These are phyloP conservation scores for Brenthis daphne DNA, from an alignment of 2,888 invertebrate species.

Conservation along the genomic window DNA sequence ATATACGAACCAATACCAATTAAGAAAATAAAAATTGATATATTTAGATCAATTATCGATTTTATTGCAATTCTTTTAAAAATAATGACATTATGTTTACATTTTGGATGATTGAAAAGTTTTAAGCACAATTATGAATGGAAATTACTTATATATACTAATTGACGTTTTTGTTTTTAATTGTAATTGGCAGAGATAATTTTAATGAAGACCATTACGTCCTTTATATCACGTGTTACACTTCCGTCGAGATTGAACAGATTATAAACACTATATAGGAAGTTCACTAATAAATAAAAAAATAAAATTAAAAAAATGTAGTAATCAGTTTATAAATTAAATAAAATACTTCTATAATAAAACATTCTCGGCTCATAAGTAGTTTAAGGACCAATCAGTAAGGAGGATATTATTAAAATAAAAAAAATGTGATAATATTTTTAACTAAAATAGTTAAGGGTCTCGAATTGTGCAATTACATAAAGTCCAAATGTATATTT, in stretches of 20 bases:
- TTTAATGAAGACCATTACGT: conserved; percentile 17
- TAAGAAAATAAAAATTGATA: conserved; percentile 26
- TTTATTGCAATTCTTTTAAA: conserved; percentile 28
- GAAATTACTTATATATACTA: conserved; percentile 14
- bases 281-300: neutral
- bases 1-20: conserved; percentile 16
- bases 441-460: too few species aligned
- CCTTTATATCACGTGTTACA: conserved; percentile 10
- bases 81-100: conserved; percentile 15
- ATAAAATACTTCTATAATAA: too few species aligned
- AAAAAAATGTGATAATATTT: too few species aligned
- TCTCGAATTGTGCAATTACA: too few species aligned
- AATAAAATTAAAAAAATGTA: too few species aligned
- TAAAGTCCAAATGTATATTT: too few species aligned
- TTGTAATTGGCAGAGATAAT: conserved; percentile 24
- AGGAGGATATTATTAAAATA: too few species aligned
- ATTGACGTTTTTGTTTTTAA: conserved; percentile 23
- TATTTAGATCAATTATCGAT: conserved; percentile 25
- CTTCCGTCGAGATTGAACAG: conserved; percentile 8
- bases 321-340: too few species aligned
- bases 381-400: too few species aligned
- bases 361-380: too few species aligned
- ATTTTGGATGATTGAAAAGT: conserved; percentile 19
- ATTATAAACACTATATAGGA: conserved; percentile 1
- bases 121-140: conserved; percentile 19